These are phyloP conservation scores for Pterocles burchelli DNA, from an alignment of 2,113 vertebrate species.

Conservation along the genomic window DNA sequence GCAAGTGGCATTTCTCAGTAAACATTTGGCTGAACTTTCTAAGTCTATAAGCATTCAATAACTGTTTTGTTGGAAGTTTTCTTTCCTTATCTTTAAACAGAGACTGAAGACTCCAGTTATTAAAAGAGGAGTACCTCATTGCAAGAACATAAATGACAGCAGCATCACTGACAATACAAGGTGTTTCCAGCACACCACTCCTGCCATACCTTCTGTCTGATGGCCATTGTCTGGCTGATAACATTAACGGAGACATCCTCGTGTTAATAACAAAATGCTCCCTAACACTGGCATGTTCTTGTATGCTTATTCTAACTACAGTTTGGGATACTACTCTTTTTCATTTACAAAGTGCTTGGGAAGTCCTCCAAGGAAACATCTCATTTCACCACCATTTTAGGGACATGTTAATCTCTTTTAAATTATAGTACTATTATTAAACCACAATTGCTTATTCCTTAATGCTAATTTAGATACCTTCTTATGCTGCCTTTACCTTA, in stretches of 20 bases:
- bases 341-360: not conserved
- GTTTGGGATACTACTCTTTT: not conserved
- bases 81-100: not conserved
- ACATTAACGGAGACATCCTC: not conserved
- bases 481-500: not conserved
- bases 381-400: not conserved
- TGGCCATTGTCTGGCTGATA: not conserved
- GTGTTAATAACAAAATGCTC: not conserved
- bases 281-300: not conserved
- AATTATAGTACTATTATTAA: not conserved
- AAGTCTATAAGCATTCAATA: not conserved
- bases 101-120: not conserved
- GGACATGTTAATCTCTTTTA: not conserved
- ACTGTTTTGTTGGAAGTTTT: not conserved
- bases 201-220: not conserved
- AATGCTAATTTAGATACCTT: not conserved
- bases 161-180: not conserved
- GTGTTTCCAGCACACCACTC: not conserved
- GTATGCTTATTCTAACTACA: not conserved
- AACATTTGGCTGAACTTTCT: not conserved
- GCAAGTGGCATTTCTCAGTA: not conserved
- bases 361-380: not conserved
- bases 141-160: not conserved
- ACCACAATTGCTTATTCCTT: not conserved
- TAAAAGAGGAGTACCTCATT: not conserved